Percentiles rank a stretch among this genome's conserved stretches.
Conservation (phyloP, 2,113 vertebrate genomes). For the Dermatemys mawii region DNA sequence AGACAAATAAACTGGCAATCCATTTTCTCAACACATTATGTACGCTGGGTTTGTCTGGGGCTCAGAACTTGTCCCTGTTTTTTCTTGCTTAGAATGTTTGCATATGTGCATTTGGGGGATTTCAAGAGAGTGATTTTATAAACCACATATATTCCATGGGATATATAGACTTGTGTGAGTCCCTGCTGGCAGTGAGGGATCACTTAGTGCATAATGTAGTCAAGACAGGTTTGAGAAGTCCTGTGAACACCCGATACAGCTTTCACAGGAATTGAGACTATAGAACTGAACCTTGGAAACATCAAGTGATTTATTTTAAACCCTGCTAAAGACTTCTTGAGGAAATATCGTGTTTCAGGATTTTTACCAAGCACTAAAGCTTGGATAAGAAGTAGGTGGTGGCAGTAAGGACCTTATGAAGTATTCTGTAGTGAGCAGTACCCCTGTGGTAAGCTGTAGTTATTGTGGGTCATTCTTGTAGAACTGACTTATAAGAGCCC, state of each 20-base stretch:
- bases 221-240: constrained; percentile 6
- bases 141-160: not conserved
- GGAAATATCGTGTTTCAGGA: not conserved
- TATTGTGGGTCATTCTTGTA: rapidly evolving
- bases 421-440: rapidly evolving
- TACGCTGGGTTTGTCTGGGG: not conserved
- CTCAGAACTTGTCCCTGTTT: constrained; percentile 14
- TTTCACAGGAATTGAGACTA: not conserved
- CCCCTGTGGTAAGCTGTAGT: not conserved
- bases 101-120: not conserved
- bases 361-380: rapidly evolving
- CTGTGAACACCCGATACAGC: not conserved
- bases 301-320: not conserved
- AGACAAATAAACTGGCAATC: constrained; percentile 15
- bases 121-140: not conserved
- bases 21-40: constrained; percentile 55
- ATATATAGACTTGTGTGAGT: not conserved
- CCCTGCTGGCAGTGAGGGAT: not conserved
- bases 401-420: not conserved
- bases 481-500: not conserved
- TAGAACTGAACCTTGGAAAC: not conserved
- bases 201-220: not conserved
- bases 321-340: not conserved
- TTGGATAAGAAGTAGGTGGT: not conserved
- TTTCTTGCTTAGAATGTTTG: not conserved